Conservation (phyloP, 1,140 invertebrate species). For the Pseudachorutes palmiensis region DNA sequence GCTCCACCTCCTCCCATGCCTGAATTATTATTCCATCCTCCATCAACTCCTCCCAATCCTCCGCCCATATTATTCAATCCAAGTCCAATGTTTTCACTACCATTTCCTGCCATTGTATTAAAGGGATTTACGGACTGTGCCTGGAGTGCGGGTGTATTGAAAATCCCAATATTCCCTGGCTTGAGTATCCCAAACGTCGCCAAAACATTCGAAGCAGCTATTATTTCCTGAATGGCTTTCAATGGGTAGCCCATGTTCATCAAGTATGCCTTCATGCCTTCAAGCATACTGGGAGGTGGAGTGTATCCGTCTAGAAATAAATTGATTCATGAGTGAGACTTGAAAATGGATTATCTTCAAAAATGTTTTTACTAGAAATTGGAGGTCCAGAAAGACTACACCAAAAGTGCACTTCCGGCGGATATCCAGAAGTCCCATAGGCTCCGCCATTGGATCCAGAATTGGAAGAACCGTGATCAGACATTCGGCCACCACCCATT, state of each 20-base stretch:
- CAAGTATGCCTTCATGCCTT: slow-evolving; percentile 37
- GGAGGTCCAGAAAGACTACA: slow-evolving; percentile 38
- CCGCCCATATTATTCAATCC: background rate
- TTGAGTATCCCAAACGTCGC: slow-evolving; percentile 37
- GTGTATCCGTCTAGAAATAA: slow-evolving; percentile 29
- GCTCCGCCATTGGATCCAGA: background rate
- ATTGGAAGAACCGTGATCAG: slow-evolving; percentile 14
- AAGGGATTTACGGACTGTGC: slow-evolving; percentile 31
- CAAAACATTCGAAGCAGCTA: slow-evolving; percentile 33
- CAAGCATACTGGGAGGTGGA: slow-evolving; percentile 37
- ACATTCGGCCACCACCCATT: slow-evolving; percentile 19
- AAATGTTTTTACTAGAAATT: slow-evolving; percentile 24
- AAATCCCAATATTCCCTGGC: slow-evolving; percentile 37
- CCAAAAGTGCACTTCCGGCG: slow-evolving; percentile 38
- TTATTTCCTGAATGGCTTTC: slow-evolving; percentile 34
- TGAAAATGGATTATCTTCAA: background rate
- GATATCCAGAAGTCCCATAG: slow-evolving; percentile 30
- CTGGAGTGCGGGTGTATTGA: slow-evolving; percentile 34
- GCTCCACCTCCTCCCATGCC: background rate
- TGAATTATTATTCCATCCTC: background rate
- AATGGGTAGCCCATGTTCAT: slow-evolving; percentile 35
- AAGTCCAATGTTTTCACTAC: slow-evolving; percentile 22
- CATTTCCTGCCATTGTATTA: slow-evolving; percentile 24
- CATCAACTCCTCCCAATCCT: background rate
- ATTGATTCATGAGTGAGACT: background rate